Base-by-base conservation (phyloP, 2,888 invertebrate species). In the Junonia oenone region DNA sequence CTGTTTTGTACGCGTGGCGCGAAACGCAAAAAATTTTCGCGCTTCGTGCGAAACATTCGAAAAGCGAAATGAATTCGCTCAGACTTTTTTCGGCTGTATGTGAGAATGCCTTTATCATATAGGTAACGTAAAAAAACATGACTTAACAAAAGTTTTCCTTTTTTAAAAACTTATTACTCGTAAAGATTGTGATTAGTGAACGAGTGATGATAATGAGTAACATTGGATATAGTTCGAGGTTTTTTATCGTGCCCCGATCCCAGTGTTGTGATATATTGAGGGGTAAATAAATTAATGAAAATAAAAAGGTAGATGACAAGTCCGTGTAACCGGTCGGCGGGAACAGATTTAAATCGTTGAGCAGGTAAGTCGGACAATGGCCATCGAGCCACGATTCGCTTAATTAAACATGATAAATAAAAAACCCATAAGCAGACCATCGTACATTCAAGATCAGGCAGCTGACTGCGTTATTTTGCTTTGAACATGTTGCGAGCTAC, bases 291-390 rank as follows among this genome's bases (percentile, higher is more conserved):
- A 78, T 78, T 77, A 78, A 77, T 78, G 67, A 65, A 74, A 78
- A 81, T 77, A 82, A 83, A 68, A 84, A 81, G 75, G 72, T 66
- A 69, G 65, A 69, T 79, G 78, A 76, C 78, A 73, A 74, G 74
- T 70, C 67, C 60, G 66, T 65, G 70, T 70, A 81, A 82, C 83
- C 82, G 83, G 83, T 83, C 73, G 67, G 67, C 63, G 69, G 68
- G 70, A 68, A 66, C 68, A 73, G 81, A 83, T 81, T 81, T 73
- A 77, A 81, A 83, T 81, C 83, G 73, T 69, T 70, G 76, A 69
- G 73, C 80, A 83, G 84, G 85, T 84, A 84, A 83, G 83, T 81
- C 72, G 80, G 81, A 84, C 84, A 85, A 85, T 84, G 81, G 81
- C 75, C 78, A 79, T 80, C 79, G 73, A 72, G 73, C 75, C 79